Conservation (phyloP, 2,113 vertebrate genomes). For the Passer domesticus region DNA sequence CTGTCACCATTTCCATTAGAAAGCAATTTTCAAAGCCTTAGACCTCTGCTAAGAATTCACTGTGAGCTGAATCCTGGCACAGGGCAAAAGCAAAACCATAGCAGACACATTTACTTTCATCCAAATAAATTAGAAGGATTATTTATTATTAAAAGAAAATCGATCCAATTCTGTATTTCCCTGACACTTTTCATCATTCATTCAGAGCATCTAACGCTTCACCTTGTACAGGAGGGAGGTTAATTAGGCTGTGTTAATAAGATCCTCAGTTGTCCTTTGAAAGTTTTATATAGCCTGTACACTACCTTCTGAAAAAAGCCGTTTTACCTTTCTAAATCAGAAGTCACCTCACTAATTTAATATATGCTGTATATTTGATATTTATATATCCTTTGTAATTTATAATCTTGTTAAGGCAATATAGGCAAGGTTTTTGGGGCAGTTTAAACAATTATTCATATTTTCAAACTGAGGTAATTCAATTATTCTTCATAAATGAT, state of each 20-base stretch:
- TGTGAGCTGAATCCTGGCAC: conserved; percentile 62
- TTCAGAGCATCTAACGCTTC: not conserved
- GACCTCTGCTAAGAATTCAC: conserved; percentile 68
- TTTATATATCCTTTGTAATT: not conserved
- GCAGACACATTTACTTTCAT: conserved; percentile 51
- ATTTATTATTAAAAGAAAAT: conserved; percentile 46
- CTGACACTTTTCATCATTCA: conserved; percentile 21
- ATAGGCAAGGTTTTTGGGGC: not conserved
- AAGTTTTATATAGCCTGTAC: not conserved
- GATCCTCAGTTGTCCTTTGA: not conserved
- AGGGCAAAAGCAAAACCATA: conserved; percentile 55
- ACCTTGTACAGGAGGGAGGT: conserved; percentile 7
- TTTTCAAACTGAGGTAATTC: not conserved
- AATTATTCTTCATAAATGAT: not conserved
- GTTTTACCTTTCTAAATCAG: not conserved
- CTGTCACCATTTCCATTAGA: conserved; percentile 76
- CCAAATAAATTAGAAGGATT: conserved; percentile 46
- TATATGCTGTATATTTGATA: not conserved
- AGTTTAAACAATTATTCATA: conserved; percentile 14
- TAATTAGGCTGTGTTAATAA: conserved; percentile 36
- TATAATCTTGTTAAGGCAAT: not conserved
- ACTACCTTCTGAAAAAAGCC: not conserved
- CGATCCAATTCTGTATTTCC: conserved; percentile 42
- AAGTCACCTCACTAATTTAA: not conserved
- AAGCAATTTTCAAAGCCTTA: conserved; percentile 76